phyloP scores from a whole-genome alignment of 2,888 invertebrate species.

The Megalurothrips usitatus region DNA sequence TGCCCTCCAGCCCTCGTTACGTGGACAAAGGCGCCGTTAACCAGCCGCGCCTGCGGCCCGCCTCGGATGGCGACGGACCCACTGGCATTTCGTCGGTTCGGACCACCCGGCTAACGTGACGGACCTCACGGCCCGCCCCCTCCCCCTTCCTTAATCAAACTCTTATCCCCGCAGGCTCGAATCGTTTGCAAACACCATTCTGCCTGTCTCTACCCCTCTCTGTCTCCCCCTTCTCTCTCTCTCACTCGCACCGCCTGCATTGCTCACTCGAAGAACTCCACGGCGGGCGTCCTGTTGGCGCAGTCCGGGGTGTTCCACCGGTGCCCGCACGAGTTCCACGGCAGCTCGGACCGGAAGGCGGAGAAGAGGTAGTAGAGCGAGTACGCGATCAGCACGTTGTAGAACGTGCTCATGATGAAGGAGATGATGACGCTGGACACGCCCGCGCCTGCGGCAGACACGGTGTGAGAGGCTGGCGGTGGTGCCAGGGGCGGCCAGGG shows the following conservation, averaged over 20 bases:
- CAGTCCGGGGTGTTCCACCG: constrained; percentile 80
- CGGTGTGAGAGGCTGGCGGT: background rate
- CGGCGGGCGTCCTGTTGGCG: constrained; percentile 76
- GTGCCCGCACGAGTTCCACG: constrained; percentile 85
- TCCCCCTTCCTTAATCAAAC: too few species aligned
- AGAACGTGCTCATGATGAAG: constrained; percentile 91
- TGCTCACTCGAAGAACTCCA: constrained; percentile 87
- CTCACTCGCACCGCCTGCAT: background rate
- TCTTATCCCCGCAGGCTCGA: too few species aligned
- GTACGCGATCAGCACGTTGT: constrained; percentile 93
- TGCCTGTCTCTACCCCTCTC: background rate
- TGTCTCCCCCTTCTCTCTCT: background rate
- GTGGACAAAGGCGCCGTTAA: too few species aligned
- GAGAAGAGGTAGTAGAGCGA: constrained; percentile 90
- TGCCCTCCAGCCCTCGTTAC: too few species aligned
- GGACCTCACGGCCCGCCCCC: too few species aligned
- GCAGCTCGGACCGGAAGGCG: constrained; percentile 79
- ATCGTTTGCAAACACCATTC: background rate
- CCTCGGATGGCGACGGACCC: too few species aligned
- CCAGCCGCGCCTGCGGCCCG: too few species aligned
- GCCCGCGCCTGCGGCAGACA: constrained; percentile 71
- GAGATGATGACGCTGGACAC: constrained; percentile 91
- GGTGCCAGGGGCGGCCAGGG: too few species aligned
- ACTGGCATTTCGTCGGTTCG: too few species aligned
- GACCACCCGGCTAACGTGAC: too few species aligned